Evolutionary conservation across 2,888 invertebrate genomes (phyloP).

Genomic region (Diplolepis rosae): DNA sequence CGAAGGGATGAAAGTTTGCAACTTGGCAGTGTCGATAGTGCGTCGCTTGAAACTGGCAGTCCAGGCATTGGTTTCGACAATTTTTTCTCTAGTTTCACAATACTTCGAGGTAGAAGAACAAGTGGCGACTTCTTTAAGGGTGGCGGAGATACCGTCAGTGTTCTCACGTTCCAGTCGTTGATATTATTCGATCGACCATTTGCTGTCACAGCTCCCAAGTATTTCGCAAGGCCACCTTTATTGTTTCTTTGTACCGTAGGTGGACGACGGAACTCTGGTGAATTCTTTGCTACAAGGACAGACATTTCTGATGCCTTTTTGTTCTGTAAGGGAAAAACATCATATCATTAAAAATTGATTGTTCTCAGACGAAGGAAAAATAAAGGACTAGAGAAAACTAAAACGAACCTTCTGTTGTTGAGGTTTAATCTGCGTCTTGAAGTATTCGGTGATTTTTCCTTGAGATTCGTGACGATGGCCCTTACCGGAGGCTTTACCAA

Average conservation of each 20-base stretch:
- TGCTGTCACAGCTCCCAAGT: conserved; percentile 58
- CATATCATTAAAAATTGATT: background rate
- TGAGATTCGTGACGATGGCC: conserved; percentile 73
- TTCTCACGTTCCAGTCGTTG: conserved; percentile 65
- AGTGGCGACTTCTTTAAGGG: conserved; percentile 73
- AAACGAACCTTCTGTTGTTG: conserved; percentile 65
- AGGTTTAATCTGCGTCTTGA: conserved; percentile 88
- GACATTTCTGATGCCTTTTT: conserved; percentile 67
- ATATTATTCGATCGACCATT: conserved; percentile 47
- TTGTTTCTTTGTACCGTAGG: conserved; percentile 68
- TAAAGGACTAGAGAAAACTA: too few relatives aligned
- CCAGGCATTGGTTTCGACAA: conserved; percentile 77
- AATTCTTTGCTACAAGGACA: conserved; percentile 65
- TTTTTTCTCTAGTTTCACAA: conserved; percentile 76
- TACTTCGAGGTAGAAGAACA: conserved; percentile 76
- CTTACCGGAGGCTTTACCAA: conserved; percentile 50
- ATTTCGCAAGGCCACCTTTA: conserved; percentile 69
- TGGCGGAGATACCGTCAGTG: conserved; percentile 65
- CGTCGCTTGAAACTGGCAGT: conserved; percentile 64
- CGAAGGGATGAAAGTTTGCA: conserved; percentile 65
- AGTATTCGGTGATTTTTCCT: conserved; percentile 90
- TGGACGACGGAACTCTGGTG: conserved; percentile 69
- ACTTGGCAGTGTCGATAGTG: conserved; percentile 73
- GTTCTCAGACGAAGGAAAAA: background rate
- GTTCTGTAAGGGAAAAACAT: conserved; percentile 37